phyloP scores from a whole-genome alignment of 2,797 vertebrate species.

The Mustela erminea region DNA sequence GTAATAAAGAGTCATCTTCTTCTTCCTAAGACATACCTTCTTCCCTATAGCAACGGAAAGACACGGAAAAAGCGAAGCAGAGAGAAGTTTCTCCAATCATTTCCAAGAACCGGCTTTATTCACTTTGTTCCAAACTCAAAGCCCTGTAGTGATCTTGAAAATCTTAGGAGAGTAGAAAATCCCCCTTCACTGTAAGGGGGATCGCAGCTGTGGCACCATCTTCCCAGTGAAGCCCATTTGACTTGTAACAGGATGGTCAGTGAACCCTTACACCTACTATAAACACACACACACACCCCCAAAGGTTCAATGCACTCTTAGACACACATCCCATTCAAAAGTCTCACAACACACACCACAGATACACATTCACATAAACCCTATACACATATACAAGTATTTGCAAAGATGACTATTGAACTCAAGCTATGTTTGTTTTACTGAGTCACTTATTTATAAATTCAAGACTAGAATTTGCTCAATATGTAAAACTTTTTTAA shows the following conservation, averaged over 20 bases:
- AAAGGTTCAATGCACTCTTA: not conserved
- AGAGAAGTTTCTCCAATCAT: not conserved
- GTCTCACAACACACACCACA: not conserved
- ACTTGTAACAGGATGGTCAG: not conserved
- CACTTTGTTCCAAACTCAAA: not conserved
- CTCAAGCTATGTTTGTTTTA: not conserved
- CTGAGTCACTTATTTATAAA: not conserved
- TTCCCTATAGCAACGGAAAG: not conserved
- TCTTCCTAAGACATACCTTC: not conserved
- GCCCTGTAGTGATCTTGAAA: not conserved
- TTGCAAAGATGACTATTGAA: not conserved
- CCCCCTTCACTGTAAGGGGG: not conserved
- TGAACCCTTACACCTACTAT: not conserved
- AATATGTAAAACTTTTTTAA: not conserved
- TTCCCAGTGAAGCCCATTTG: not conserved
- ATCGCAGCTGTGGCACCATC: rapidly evolving
- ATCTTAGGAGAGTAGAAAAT: not conserved
- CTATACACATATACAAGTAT: not conserved
- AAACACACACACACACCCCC: not conserved
- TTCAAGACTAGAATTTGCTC: not conserved
- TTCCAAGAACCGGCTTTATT: not conserved
- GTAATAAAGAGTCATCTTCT: not conserved
- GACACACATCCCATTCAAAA: not conserved
- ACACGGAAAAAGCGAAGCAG: not conserved
- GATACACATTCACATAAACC: not conserved